A percentile compares a stretch with the other conserved stretches of the same genome.
phyloP scores from a whole-genome alignment of 2,888 invertebrate species.

The Tinea pellionella region DNA sequence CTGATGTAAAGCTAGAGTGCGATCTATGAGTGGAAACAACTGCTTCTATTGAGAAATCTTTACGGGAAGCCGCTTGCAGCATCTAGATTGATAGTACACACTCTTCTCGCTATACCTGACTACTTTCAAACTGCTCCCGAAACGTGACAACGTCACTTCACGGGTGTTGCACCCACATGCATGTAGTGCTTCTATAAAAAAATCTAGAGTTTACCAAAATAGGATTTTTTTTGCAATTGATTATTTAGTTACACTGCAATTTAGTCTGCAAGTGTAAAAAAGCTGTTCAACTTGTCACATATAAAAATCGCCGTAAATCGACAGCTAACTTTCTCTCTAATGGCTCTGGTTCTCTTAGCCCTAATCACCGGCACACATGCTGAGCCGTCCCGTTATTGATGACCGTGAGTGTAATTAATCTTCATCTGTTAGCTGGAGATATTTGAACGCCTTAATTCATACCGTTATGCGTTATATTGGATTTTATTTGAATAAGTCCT shows the following conservation, averaged over 20 bases:
- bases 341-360: not conserved
- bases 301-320: not conserved
- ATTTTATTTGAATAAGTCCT: not conserved
- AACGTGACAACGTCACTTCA: too few relatives aligned
- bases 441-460: constrained; percentile 2
- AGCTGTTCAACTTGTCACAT: not conserved
- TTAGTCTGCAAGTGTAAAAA: not conserved
- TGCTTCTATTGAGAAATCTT: too few relatives aligned
- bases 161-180: too few relatives aligned
- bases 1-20: too few relatives aligned
- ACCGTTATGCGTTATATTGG: not conserved
- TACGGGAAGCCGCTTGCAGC: too few relatives aligned
- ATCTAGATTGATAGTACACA: too few relatives aligned
- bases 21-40: too few relatives aligned
- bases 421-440: not conserved
- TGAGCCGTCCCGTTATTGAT: not conserved
- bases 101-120: too few relatives aligned
- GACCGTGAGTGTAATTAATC: not conserved
- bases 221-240: too few relatives aligned
- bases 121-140: too few relatives aligned
- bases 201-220: too few relatives aligned
- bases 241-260: not conserved
- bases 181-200: too few relatives aligned
- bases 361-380: constrained; percentile 6
- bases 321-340: not conserved